These are phyloP conservation scores for Meloidogyne floridensis DNA, from an alignment of 1,140 invertebrate species.

Conservation along the genomic window DNA sequence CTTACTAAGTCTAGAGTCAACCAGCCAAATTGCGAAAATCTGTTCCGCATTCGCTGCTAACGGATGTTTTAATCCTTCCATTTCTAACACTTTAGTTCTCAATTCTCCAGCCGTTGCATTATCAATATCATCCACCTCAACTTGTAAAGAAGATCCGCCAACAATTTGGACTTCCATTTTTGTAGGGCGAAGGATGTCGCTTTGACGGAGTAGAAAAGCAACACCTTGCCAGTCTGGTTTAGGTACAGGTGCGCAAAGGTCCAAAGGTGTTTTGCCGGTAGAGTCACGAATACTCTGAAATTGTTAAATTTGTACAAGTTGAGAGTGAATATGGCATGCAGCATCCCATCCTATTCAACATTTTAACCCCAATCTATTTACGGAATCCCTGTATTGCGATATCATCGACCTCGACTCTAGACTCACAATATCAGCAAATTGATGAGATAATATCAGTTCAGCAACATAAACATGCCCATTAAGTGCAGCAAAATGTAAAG, in stretches of 20 bases:
- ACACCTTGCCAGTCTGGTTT: slow-evolving; percentile 54
- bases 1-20: slow-evolving; percentile 52
- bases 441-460: slow-evolving; percentile 57
- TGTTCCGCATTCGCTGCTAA: slow-evolving; percentile 24
- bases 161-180: slow-evolving; percentile 55
- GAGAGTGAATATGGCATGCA: too few relatives aligned
- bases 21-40: slow-evolving; percentile 59
- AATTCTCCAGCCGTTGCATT: slow-evolving; percentile 54
- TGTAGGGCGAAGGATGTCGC: slow-evolving; percentile 30
- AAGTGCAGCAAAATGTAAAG: slow-evolving; percentile 61
- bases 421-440: slow-evolving; percentile 55
- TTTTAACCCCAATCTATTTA: too few relatives aligned
- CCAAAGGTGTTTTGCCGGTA: slow-evolving; percentile 55
- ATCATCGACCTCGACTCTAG: neutral
- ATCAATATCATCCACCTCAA: slow-evolving; percentile 31
- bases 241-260: slow-evolving; percentile 56
- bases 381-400: too few relatives aligned
- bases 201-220: slow-evolving; percentile 42
- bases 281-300: slow-evolving; percentile 53
- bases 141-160: slow-evolving; percentile 47
- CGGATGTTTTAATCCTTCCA: slow-evolving; percentile 33
- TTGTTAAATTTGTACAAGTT: neutral
- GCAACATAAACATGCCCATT: slow-evolving; percentile 57
- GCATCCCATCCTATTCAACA: neutral
- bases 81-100: slow-evolving; percentile 45